Percentiles rank a stretch among this genome's conserved stretches.
Conservation (phyloP, 2,888 invertebrate genomes). For the Hydrotaea diabolus region DNA sequence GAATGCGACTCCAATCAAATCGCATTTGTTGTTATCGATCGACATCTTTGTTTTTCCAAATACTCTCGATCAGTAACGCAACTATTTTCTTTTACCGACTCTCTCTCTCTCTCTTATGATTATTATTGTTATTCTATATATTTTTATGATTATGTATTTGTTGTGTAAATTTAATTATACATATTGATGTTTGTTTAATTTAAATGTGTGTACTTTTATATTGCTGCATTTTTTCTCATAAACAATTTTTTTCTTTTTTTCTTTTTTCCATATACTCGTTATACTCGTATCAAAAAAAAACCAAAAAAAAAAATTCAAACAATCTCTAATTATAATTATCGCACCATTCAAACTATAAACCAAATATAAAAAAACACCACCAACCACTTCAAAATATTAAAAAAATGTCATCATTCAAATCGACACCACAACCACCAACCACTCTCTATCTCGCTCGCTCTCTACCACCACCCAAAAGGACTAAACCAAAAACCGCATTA, state of each 20-base stretch:
- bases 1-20: neutral
- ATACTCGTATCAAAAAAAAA: constrained; percentile 70
- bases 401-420: constrained; percentile 60
- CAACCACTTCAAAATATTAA: constrained; percentile 56
- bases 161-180: constrained; percentile 59
- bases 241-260: constrained; percentile 78
- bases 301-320: constrained; percentile 71
- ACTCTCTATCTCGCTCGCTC: constrained; percentile 63
- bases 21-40: neutral
- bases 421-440: constrained; percentile 70
- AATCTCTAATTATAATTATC: constrained; percentile 66
- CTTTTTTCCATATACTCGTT: constrained; percentile 77
- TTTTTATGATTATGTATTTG: constrained; percentile 61
- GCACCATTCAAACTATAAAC: constrained; percentile 66
- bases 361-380: constrained; percentile 68
- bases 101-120: too few species aligned
- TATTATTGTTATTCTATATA: neutral
- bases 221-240: constrained; percentile 79
- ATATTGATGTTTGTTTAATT: constrained; percentile 65
- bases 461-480: constrained; percentile 67
- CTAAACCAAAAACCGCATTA: constrained; percentile 70
- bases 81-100: constrained; percentile 10
- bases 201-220: constrained; percentile 70
- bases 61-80: neutral
- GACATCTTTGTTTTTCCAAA: constrained; percentile 7